phyloP scores from a whole-genome alignment of 2,797 vertebrate species.

The Phoeniculus purpureus region DNA sequence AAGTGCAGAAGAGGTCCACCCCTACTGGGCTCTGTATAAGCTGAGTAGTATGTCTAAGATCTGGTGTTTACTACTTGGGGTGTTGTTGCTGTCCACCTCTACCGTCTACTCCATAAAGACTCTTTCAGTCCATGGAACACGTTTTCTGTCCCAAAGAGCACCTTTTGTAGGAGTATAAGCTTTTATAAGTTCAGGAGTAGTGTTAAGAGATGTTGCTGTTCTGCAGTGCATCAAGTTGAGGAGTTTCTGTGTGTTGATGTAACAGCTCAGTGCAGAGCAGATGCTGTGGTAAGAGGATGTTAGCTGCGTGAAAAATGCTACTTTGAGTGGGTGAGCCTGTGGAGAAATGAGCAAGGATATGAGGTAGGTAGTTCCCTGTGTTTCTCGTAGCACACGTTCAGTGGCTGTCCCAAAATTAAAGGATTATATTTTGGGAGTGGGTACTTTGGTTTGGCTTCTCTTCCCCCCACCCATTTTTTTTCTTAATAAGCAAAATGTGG shows the following conservation, averaged over 20 bases:
- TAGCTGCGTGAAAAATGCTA: not conserved
- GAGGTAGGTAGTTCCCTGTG: not conserved
- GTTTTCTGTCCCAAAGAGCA: not conserved
- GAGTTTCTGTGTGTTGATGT: not conserved
- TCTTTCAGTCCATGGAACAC: not conserved
- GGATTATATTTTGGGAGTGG: not conserved
- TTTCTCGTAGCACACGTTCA: not conserved
- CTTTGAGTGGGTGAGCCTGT: not conserved
- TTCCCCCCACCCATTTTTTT: not conserved
- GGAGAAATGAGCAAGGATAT: not conserved
- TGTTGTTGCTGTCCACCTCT: not conserved
- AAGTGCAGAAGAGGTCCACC: not conserved
- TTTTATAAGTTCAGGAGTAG: not conserved
- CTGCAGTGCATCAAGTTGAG: not conserved
- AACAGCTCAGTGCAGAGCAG: not conserved
- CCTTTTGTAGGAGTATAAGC: not conserved
- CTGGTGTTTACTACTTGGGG: not conserved
- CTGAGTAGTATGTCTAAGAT: not conserved
- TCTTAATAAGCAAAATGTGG: not conserved
- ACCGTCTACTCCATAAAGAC: not conserved
- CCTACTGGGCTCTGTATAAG: not conserved
- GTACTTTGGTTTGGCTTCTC: not conserved
- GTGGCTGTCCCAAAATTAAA: not conserved
- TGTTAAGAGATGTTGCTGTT: fast-evolving
- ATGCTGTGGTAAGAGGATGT: not conserved